Percentiles rank a stretch among this genome's conserved stretches.
phyloP scores from a whole-genome alignment of 2,797 vertebrate genomes.

The Phrynocephalus guinanensis region DNA sequence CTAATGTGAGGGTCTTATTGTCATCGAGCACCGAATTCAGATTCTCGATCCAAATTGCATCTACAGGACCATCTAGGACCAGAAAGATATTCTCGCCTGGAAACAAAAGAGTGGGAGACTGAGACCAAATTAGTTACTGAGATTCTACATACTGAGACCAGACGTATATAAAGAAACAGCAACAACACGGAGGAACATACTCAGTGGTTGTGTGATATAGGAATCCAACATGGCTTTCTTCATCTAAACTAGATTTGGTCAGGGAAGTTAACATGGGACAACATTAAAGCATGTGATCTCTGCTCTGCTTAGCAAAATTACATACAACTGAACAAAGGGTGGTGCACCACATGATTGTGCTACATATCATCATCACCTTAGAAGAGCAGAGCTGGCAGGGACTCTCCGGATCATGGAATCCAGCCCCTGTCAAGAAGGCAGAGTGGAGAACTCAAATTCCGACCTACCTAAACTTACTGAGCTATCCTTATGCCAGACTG shows the following conservation, averaged over 20 bases:
- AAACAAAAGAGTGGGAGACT: slow-evolving; percentile 39
- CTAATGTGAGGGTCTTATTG: slow-evolving; percentile 82
- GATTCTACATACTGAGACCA: neutral
- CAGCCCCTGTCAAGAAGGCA: too few species aligned
- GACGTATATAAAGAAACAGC: neutral
- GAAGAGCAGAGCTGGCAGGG: too few species aligned
- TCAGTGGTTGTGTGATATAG: neutral
- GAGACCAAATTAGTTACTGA: too few species aligned
- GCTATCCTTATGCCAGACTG: neutral
- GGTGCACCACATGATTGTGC: neutral
- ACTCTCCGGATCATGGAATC: too few species aligned
- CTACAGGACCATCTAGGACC: slow-evolving; percentile 82
- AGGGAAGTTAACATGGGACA: neutral
- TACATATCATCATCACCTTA: too few species aligned
- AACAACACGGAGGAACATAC: neutral
- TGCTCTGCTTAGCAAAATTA: neutral
- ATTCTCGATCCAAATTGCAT: slow-evolving; percentile 85
- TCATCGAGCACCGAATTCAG: slow-evolving; percentile 83
- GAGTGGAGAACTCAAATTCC: too few species aligned
- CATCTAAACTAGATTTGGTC: neutral
- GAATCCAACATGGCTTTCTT: neutral
- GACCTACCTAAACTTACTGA: too few species aligned
- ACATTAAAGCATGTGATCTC: neutral
- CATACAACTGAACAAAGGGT: neutral
- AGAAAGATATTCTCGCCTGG: slow-evolving; percentile 81